phyloP scores from a whole-genome alignment of 2,113 vertebrate species.

The Grallaria varia region DNA sequence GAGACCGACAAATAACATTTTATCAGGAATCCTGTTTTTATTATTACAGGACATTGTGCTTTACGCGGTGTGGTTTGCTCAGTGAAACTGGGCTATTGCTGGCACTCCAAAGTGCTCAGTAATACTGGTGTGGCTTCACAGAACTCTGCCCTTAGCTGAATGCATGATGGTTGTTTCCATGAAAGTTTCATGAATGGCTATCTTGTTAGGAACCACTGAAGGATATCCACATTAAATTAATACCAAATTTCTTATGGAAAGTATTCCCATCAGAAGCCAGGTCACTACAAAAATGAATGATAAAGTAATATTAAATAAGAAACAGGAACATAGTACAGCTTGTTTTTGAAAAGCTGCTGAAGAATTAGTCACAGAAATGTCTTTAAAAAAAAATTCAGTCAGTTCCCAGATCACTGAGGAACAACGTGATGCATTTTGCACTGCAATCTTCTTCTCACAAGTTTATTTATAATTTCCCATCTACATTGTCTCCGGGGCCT shows the following conservation, averaged over 20 bases:
- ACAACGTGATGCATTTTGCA: background rate
- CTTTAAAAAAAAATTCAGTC: background rate
- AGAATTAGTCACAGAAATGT: background rate
- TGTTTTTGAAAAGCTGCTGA: background rate
- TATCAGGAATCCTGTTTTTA: background rate
- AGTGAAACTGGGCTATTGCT: background rate
- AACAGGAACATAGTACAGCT: background rate
- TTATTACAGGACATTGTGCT: background rate
- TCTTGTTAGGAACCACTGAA: background rate
- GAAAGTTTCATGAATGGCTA: background rate
- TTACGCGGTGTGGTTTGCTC: background rate
- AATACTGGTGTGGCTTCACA: background rate
- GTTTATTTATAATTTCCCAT: background rate
- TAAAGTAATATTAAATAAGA: background rate
- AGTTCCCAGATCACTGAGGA: background rate
- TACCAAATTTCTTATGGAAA: background rate
- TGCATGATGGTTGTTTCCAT: background rate
- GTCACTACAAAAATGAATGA: background rate
- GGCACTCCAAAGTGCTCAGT: background rate
- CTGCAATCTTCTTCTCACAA: background rate
- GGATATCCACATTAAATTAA: background rate
- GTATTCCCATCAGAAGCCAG: background rate
- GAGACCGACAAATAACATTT: background rate
- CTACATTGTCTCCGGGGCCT: background rate
- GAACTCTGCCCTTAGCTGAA: background rate